Evolutionary conservation across 2,888 invertebrate species (phyloP).

Genomic region (Criorhina ranunculi): DNA sequence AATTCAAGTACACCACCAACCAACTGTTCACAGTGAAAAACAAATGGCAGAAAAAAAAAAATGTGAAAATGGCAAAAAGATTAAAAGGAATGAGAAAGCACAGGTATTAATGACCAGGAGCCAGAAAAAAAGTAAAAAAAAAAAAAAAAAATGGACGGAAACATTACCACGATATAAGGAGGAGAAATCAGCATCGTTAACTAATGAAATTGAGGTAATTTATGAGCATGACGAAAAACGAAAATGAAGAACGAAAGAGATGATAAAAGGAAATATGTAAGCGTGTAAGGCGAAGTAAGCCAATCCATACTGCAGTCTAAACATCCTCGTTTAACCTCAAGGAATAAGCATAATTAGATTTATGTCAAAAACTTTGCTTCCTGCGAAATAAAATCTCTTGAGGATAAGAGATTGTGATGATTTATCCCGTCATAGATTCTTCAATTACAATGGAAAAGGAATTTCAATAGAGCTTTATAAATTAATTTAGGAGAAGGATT

Average conservation of each 20-base stretch:
- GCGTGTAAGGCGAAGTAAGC: background rate
- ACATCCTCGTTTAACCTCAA: background rate
- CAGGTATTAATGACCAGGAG: slow-evolving; percentile 32
- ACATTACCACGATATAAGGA: background rate
- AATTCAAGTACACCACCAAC: too few species aligned
- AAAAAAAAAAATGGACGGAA: too few species aligned
- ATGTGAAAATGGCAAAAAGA: slow-evolving; percentile 26
- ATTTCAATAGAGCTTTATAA: background rate
- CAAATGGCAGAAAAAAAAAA: background rate
- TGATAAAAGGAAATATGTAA: background rate
- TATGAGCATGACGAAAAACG: slow-evolving; percentile 8
- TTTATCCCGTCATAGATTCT: background rate
- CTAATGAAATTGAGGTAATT: slow-evolving; percentile 15
- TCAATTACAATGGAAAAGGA: background rate
- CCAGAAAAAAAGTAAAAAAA: slow-evolving; percentile 2
- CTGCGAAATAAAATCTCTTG: background rate
- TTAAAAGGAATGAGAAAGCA: slow-evolving; percentile 28
- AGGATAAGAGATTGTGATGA: background rate
- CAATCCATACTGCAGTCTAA: background rate
- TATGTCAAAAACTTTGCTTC: slow-evolving; percentile 5
- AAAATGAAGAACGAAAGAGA: background rate
- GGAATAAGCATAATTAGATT: slow-evolving; percentile 11
- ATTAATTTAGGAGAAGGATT: background rate
- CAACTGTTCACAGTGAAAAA: background rate
- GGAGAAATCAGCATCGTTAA: slow-evolving; percentile 15